Evolutionary conservation across 2,888 invertebrate genomes (phyloP).

Genomic region (Caenorhabditis doughertyi): DNA sequence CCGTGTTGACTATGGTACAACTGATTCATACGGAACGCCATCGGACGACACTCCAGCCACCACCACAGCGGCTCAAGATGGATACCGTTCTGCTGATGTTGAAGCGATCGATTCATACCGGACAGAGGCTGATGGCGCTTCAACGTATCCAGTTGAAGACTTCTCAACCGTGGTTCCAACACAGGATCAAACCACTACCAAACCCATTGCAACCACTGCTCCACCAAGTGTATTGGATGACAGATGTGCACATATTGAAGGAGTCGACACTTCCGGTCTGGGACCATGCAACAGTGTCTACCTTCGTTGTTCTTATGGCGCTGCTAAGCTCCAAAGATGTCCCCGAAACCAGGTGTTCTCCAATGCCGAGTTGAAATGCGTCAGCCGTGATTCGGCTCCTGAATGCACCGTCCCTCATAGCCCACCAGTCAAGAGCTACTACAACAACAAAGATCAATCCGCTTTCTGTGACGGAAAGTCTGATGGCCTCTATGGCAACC

Average conservation of each 20-base stretch:
- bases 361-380: conserved; percentile 28
- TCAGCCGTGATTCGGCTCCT: conserved; percentile 24
- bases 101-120: background rate
- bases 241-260: conserved; percentile 40
- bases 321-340: conserved; percentile 38
- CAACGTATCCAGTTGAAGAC: background rate
- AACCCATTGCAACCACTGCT: conserved; percentile 1
- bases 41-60: too few species aligned
- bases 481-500: conserved; percentile 78
- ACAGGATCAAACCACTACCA: conserved; percentile 7
- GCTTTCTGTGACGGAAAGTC: conserved; percentile 67
- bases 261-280: conserved; percentile 28
- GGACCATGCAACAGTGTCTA: conserved; percentile 54
- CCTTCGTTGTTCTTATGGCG: conserved; percentile 39
- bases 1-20: background rate
- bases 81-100: too few species aligned
- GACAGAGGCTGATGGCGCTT: too few species aligned
- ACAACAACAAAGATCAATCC: conserved; percentile 29
- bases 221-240: conserved; percentile 28
- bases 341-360: conserved; percentile 48
- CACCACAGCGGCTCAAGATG: too few species aligned
- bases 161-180: background rate
- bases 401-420: conserved; percentile 35
- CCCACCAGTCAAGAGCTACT: conserved; percentile 38
- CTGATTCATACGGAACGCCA: too few species aligned